phyloP scores from a whole-genome alignment of 1,140 invertebrate genomes.

The Euwallacea similis region DNA sequence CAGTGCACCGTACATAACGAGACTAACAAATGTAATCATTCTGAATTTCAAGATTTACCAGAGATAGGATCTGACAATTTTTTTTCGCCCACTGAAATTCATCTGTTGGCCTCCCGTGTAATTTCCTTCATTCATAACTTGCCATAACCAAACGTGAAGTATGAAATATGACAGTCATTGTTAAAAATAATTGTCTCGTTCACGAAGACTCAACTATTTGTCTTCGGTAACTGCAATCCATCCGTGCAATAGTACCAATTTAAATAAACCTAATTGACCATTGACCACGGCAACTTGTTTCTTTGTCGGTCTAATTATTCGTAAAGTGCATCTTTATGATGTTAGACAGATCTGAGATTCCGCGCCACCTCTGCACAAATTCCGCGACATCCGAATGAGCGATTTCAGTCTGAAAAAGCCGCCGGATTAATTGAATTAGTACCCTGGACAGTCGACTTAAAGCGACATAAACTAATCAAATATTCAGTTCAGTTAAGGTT shows the following conservation, averaged over 20 bases:
- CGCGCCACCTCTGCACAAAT: constrained; percentile 39
- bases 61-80: constrained; percentile 21
- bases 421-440: constrained; percentile 37
- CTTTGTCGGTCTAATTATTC: constrained; percentile 19
- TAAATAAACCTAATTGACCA: constrained; percentile 11
- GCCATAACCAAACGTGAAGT: background rate
- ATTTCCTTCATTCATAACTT: constrained; percentile 10
- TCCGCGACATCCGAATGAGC: constrained; percentile 31
- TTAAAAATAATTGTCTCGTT: constrained; percentile 6
- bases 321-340: background rate
- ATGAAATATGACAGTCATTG: background rate
- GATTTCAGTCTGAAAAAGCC: constrained; percentile 24
- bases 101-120: constrained; percentile 3
- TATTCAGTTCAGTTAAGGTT: constrained; percentile 36
- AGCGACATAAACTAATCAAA: constrained; percentile 38
- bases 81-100: constrained; percentile 22
- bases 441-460: constrained; percentile 27
- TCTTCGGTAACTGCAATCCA: too few species aligned
- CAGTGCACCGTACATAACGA: constrained; percentile 15
- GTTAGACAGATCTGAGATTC: constrained; percentile 29
- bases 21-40: constrained; percentile 16
- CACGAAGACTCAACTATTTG: too few species aligned
- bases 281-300: background rate
- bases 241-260: background rate
- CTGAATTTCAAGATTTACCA: constrained; percentile 10